phyloP scores from a whole-genome alignment of 2,797 vertebrate genomes.

The Thunnus albacares region DNA sequence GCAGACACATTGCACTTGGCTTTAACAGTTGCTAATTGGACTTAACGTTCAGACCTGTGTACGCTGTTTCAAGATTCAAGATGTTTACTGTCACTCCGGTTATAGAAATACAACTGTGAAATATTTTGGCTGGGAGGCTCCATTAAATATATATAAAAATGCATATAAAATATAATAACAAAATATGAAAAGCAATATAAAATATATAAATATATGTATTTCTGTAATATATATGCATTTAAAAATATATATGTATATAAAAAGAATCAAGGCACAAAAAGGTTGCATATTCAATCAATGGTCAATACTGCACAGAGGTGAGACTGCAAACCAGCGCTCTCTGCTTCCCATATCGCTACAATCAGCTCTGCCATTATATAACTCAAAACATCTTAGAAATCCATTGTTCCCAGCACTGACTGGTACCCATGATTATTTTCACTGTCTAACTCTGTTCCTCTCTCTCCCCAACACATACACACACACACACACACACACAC shows the following conservation, averaged over 20 bases:
- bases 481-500: conserved; percentile 15
- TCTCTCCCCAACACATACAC: conserved; percentile 8
- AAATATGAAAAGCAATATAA: too few species aligned
- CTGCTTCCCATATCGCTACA: conserved; percentile 16
- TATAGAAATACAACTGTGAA: too few species aligned
- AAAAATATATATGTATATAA: too few species aligned
- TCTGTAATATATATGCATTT: too few species aligned
- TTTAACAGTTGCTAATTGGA: conserved; percentile 73
- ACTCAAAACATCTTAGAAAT: conserved; percentile 29
- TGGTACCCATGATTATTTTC: conserved; percentile 29
- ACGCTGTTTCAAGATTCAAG: background rate
- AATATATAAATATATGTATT: too few species aligned
- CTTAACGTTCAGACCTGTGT: conserved; percentile 56
- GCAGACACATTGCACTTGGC: conserved; percentile 78
- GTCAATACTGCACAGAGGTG: too few species aligned
- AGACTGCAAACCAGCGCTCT: conserved; percentile 18
- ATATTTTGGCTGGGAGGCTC: too few species aligned
- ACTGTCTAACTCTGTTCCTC: conserved; percentile 2
- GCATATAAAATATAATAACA: too few species aligned
- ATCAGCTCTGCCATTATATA: conserved; percentile 28
- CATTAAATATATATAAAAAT: background rate
- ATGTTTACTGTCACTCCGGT: too few species aligned
- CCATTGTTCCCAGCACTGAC: conserved; percentile 32
- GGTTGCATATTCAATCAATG: too few species aligned
- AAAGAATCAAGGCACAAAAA: too few species aligned